phyloP scores from a whole-genome alignment of 2,888 invertebrate genomes.

The Lithophane socia region DNA sequence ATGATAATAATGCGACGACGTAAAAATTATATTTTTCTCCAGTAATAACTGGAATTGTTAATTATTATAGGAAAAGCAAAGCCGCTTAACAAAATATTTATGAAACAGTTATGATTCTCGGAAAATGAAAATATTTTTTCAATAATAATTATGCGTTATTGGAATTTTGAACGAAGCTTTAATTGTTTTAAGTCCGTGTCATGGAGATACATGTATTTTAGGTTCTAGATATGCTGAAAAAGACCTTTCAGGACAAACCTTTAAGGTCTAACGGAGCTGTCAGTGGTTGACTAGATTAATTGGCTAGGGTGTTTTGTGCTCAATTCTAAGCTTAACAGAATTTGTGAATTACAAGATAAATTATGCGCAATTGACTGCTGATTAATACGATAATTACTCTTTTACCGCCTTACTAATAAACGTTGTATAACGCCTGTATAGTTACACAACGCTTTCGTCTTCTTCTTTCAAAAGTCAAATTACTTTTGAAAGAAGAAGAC shows the following conservation, averaged over 20 bases:
- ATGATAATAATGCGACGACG: no score
- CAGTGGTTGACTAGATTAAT: neutral
- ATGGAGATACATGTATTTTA: neutral
- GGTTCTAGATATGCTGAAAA: neutral
- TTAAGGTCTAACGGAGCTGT: neutral
- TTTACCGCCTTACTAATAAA: neutral
- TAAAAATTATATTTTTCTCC: neutral
- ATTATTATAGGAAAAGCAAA: conserved; percentile 1
- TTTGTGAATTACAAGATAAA: neutral
- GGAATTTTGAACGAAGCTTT: neutral
- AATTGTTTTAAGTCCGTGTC: neutral
- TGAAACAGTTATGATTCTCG: neutral
- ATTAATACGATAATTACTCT: conserved; percentile 3
- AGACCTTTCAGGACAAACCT: no score
- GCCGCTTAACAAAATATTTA: conserved; percentile 11
- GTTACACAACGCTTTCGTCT: no score
- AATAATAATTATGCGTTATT: neutral
- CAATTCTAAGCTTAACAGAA: conserved; percentile 8
- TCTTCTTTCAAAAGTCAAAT: no score
- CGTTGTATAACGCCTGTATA: no score
- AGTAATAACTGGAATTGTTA: neutral
- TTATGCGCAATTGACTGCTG: neutral
- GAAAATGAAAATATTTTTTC: neutral
- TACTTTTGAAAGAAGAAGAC: no score
- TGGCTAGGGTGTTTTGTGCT: neutral